Evolutionary conservation across 2,888 invertebrate species (phyloP).

Genomic region (Yponomeuta evonymella): DNA sequence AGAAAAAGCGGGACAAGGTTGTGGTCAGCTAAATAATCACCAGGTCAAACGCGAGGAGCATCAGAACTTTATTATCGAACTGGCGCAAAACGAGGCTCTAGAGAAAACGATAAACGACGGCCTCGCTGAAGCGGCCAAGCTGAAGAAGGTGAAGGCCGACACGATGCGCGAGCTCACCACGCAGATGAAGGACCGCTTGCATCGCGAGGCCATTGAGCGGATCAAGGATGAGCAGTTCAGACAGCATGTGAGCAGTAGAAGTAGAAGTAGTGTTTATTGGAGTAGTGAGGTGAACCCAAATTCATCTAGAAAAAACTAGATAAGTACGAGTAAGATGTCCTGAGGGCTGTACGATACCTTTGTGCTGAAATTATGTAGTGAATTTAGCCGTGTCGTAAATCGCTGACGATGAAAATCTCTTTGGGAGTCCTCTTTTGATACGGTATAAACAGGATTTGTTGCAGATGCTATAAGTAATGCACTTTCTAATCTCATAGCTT

Average conservation of each 20-base stretch:
- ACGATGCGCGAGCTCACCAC: slow-evolving; percentile 44
- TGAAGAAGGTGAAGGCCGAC: slow-evolving; percentile 42
- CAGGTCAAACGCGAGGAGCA: slow-evolving; percentile 38
- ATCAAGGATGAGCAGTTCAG: not conserved
- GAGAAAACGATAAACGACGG: slow-evolving; percentile 64
- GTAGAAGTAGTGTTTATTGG: not conserved
- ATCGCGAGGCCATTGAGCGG: not conserved
- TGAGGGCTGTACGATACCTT: too few relatives aligned
- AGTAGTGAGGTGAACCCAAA: too few relatives aligned
- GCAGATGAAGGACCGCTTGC: slow-evolving; percentile 34
- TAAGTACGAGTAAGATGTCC: too few relatives aligned
- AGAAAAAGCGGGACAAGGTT: too few relatives aligned
- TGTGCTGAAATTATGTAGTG: too few relatives aligned
- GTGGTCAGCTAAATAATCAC: not conserved
- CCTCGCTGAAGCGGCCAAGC: slow-evolving; percentile 42
- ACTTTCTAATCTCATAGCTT: not conserved
- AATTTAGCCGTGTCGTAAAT: too few relatives aligned
- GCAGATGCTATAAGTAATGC: too few relatives aligned
- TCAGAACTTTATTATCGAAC: slow-evolving; percentile 54
- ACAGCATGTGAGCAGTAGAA: not conserved
- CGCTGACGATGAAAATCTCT: too few relatives aligned
- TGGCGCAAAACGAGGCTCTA: slow-evolving; percentile 67
- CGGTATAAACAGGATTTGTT: too few relatives aligned
- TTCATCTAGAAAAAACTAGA: too few relatives aligned
- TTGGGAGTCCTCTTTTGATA: too few relatives aligned